Evolutionary conservation across 1,140 invertebrate genomes (phyloP).

Genomic region (Scaptomyza hsui): DNA sequence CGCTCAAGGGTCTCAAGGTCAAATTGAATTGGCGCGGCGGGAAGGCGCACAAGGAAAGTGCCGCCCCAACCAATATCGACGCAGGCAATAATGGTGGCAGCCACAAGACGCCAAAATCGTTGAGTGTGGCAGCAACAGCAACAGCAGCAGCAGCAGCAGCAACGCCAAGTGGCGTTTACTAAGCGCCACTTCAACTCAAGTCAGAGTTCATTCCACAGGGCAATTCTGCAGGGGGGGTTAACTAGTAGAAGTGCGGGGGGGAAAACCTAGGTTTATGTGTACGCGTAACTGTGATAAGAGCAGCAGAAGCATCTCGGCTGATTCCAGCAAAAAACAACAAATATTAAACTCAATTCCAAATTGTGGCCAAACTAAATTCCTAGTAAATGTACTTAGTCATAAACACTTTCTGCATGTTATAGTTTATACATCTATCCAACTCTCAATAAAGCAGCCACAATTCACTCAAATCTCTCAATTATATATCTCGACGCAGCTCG

Average conservation of each 20-base stretch:
- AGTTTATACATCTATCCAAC: not conserved
- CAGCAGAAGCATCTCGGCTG: slow-evolving; percentile 56
- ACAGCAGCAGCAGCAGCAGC: slow-evolving; percentile 7
- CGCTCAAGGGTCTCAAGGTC: slow-evolving; percentile 60
- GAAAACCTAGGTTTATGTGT: not conserved
- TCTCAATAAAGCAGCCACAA: slow-evolving; percentile 54
- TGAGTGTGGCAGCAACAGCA: slow-evolving; percentile 30
- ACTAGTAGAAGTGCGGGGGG: not conserved
- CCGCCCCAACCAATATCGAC: slow-evolving; percentile 8
- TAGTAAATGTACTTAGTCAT: slow-evolving; percentile 36
- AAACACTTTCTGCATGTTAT: slow-evolving; percentile 15
- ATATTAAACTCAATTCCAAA: slow-evolving; percentile 38
- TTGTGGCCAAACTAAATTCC: slow-evolving; percentile 46
- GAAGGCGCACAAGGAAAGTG: slow-evolving; percentile 47
- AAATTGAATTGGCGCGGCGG: slow-evolving; percentile 75
- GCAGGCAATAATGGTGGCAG: slow-evolving; percentile 1
- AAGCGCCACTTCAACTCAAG: slow-evolving; percentile 20
- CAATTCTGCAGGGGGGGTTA: slow-evolving; percentile 2
- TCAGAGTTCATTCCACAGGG: slow-evolving; percentile 45
- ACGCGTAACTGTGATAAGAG: slow-evolving; percentile 75
- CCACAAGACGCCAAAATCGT: slow-evolving; percentile 4
- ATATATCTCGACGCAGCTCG: not conserved
- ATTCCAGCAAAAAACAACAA: slow-evolving; percentile 9
- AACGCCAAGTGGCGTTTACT: slow-evolving; percentile 49
- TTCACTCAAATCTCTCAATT: slow-evolving; percentile 15